Evolutionary conservation across 1,140 invertebrate species (phyloP).

Genomic region (Zaprionus ornatus): DNA sequence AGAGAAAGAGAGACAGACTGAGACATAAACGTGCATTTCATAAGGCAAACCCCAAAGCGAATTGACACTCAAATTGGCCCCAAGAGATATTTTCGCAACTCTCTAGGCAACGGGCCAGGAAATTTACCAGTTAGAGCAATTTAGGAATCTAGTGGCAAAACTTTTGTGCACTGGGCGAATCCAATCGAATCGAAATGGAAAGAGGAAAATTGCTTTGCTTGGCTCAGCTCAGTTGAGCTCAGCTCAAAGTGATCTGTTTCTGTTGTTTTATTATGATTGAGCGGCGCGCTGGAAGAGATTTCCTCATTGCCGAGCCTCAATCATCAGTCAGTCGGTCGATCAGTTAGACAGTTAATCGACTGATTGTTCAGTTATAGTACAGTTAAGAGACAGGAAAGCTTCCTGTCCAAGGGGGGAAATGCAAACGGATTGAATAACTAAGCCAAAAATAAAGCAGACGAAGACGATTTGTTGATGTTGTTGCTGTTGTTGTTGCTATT

Average conservation of each 20-base stretch:
- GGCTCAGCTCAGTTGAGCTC: background rate
- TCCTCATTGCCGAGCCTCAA: slow-evolving; percentile 62
- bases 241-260: background rate
- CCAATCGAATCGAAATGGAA: slow-evolving; percentile 33
- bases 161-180: slow-evolving; percentile 43
- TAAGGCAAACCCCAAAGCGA: slow-evolving; percentile 42
- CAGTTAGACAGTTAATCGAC: slow-evolving; percentile 2
- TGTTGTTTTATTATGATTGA: slow-evolving; percentile 37
- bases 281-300: slow-evolving; percentile 47
- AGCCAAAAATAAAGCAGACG: slow-evolving; percentile 19
- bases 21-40: slow-evolving; percentile 40
- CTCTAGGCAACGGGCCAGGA: slow-evolving; percentile 55
- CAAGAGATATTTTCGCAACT: slow-evolving; percentile 41
- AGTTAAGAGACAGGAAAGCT: slow-evolving; percentile 11
- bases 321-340: slow-evolving; percentile 35
- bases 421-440: slow-evolving; percentile 55
- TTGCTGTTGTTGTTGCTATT: slow-evolving; percentile 10
- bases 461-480: slow-evolving; percentile 37
- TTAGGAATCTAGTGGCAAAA: slow-evolving; percentile 18
- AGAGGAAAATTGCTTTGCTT: background rate
- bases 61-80: slow-evolving; percentile 55
- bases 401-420: slow-evolving; percentile 36
- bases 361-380: slow-evolving; percentile 18
- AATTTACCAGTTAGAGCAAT: slow-evolving; percentile 42
- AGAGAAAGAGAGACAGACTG: slow-evolving; percentile 6